Evolutionary conservation across 1,140 invertebrate species (phyloP).

Genomic region (Drosophila lacertosa): DNA sequence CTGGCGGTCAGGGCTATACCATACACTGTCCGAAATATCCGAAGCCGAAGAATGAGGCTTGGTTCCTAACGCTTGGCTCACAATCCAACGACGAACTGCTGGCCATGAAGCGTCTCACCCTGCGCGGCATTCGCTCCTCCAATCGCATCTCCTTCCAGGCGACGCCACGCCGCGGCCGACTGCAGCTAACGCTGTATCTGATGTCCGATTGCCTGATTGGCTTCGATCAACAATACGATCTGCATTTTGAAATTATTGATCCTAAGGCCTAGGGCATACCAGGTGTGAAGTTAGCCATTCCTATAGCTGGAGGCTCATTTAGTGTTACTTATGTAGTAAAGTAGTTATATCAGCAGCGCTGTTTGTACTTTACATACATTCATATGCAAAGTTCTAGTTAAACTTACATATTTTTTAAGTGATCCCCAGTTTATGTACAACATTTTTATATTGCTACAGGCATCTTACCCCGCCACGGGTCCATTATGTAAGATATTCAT

Average conservation of each 20-base stretch:
- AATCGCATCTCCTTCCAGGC: constrained; percentile 84
- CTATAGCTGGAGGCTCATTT: constrained; percentile 36
- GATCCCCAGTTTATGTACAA: constrained; percentile 46
- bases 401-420: constrained; percentile 45
- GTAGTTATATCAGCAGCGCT: constrained; percentile 17
- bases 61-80: constrained; percentile 95
- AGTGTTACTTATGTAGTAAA: constrained; percentile 24
- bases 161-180: constrained; percentile 86
- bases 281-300: constrained; percentile 13
- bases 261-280: constrained; percentile 58
- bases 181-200: constrained; percentile 92
- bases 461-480: not conserved
- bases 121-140: constrained; percentile 83
- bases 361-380: constrained; percentile 3
- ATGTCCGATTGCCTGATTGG: constrained; percentile 98
- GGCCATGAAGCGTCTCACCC: constrained; percentile 91
- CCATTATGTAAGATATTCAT: constrained; percentile 8
- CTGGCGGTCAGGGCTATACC: constrained; percentile 82
- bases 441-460: constrained; percentile 38
- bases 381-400: constrained; percentile 10
- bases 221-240: constrained; percentile 96
- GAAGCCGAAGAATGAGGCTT: constrained; percentile 97
- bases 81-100: constrained; percentile 90
- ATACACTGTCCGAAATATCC: constrained; percentile 93
- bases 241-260: constrained; percentile 87